Evolutionary conservation across 2,113 vertebrate species (phyloP), one percentile per base, ranked within the genome.

Genomic region (Rhinoderma darwinii): DNA sequence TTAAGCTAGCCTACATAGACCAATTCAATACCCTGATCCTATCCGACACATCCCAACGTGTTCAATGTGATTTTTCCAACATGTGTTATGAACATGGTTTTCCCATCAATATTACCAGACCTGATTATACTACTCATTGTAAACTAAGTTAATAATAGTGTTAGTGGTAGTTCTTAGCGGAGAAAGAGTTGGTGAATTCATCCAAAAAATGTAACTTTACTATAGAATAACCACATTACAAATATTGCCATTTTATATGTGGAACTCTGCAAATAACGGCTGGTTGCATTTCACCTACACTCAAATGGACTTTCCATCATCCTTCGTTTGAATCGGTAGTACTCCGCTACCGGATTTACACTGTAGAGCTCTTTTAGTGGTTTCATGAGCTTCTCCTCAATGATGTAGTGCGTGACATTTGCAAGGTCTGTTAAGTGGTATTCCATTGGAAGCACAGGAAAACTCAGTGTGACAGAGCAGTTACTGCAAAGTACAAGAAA

Each of bases 231-330:
- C n/a, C 6, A 11, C 12, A 50, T 50, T 11, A 50, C 12, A 17
- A 2, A 51, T 12, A 25, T 56, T 56, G 54, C 54, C 22, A 2
- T 25, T 56, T 56, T 56, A 56, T 25, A 25, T 25, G 20, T 54
- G 7, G 27, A 66, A 66, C 30, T 17, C 63, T 32, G 27, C 63
- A 18, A 27, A 1, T 35, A 54, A 50, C 30, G 27, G 2, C 2
- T 30, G 47, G 15, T 50, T 15, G 3, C 20, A 11, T 59, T 17
- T 30, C 25, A 84, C 92, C 94, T 90, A 96, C 96, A 35, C 85
- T 91, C 92, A 80, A 95, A 96, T 0, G 96, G 96, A 83, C 93
- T 94, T 84, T 96, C 96, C 93, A 96, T 94, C 84, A 97, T 91
- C 89, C 83, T 93, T 87, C 88, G 90, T 85, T 94, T 95, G 54